These are phyloP conservation scores for Drosophila pallidifrons DNA, from an alignment of 1,140 invertebrate species.

Conservation along the genomic window DNA sequence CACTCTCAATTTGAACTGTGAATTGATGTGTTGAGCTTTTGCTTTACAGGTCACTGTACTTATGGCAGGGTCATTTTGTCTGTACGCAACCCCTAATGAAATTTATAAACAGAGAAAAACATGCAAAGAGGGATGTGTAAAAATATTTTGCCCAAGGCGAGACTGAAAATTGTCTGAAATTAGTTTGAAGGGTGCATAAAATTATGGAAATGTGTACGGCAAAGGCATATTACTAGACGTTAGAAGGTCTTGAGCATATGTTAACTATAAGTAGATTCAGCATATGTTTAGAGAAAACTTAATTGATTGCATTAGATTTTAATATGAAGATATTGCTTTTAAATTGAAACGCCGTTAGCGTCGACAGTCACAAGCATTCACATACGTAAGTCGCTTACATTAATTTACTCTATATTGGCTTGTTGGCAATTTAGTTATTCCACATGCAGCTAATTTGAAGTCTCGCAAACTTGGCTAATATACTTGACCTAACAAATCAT, in stretches of 20 bases:
- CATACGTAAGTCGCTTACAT: background rate
- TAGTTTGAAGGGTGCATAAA: conserved; percentile 78
- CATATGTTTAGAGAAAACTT: conserved; percentile 67
- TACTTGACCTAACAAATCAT: conserved; percentile 37
- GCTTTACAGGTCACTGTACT: conserved; percentile 15
- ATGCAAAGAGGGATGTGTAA: conserved; percentile 14
- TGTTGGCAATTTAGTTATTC: background rate
- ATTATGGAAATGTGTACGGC: conserved; percentile 61
- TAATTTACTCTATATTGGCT: background rate
- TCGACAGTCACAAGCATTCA: background rate
- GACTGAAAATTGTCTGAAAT: conserved; percentile 44
- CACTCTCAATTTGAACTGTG: conserved; percentile 50
- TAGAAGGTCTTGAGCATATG: conserved; percentile 35
- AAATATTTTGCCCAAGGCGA: conserved; percentile 15
- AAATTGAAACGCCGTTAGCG: background rate
- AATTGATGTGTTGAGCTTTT: conserved; percentile 44
- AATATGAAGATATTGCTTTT: conserved; percentile 29
- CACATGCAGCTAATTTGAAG: background rate
- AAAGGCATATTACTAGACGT: background rate
- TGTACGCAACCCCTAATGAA: conserved; percentile 6
- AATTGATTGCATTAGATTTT: conserved; percentile 62
- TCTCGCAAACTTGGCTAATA: conserved; percentile 11
- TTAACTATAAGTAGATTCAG: conserved; percentile 44
- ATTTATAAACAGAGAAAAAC: conserved; percentile 8
- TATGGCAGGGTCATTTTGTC: conserved; percentile 10